Conservation (phyloP, 53 echinoderm and acorn worm genomes). For the Echinometra lucunter region DNA sequence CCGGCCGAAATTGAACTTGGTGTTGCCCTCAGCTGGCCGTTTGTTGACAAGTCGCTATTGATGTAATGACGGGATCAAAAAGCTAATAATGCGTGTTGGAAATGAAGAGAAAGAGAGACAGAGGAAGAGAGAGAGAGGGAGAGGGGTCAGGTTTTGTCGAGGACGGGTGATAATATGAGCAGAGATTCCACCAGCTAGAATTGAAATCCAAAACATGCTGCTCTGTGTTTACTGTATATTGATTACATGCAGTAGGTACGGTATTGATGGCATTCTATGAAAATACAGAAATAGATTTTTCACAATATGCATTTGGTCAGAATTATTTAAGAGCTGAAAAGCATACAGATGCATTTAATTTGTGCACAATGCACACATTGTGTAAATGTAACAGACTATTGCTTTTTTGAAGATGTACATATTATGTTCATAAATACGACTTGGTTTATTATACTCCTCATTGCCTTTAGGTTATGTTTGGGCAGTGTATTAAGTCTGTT, state of each 20-base stretch:
- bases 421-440: not conserved
- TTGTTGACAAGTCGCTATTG: slow-evolving; percentile 61
- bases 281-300: not conserved
- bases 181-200: slow-evolving; percentile 11
- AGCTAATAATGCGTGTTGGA: slow-evolving; percentile 47
- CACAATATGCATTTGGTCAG: not conserved
- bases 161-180: not conserved
- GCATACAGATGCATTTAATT: not conserved
- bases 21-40: slow-evolving; percentile 56
- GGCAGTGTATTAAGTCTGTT: not conserved
- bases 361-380: no score
- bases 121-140: no score
- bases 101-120: not conserved
- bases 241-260: not conserved
- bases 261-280: not conserved
- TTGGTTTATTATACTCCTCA: not conserved
- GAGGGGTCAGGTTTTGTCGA: not conserved
- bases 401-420: no score
- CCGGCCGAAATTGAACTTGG: slow-evolving; percentile 28
- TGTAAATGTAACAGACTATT: no score
- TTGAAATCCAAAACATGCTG: not conserved
- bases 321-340: not conserved
- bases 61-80: slow-evolving; percentile 57
- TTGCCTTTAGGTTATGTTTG: not conserved
- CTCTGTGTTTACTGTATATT: not conserved